phyloP scores from a whole-genome alignment of 2,888 invertebrate species.

The Acanthosepion pharaonis region DNA sequence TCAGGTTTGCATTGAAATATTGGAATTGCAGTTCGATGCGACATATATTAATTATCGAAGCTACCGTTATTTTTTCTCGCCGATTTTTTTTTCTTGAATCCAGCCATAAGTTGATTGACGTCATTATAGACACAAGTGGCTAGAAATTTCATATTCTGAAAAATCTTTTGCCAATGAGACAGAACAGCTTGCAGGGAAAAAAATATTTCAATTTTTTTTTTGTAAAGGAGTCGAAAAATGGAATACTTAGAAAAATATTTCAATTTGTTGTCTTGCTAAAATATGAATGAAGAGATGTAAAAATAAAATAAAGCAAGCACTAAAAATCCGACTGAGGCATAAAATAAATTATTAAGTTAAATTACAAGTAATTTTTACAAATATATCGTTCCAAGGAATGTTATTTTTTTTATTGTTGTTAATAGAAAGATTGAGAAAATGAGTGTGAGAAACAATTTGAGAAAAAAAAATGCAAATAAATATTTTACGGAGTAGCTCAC shows the following conservation, averaged over 20 bases:
- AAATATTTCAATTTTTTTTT: not conserved
- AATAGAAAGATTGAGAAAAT: not conserved
- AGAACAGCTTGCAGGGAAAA: not conserved
- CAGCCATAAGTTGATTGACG: no score
- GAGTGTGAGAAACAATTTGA: not conserved
- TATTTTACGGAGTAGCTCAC: not conserved
- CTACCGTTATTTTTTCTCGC: no score
- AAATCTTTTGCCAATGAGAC: not conserved
- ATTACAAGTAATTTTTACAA: conserved; percentile 10
- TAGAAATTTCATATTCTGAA: not conserved
- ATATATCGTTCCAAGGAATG: not conserved
- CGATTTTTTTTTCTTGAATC: no score
- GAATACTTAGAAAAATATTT: not conserved
- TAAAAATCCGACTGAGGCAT: not conserved
- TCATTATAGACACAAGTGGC: no score
- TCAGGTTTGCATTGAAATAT: no score
- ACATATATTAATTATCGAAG: no score
- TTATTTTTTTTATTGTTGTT: not conserved
- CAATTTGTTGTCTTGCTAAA: not conserved
- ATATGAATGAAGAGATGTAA: not conserved
- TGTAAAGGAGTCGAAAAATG: not conserved
- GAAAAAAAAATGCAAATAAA: not conserved
- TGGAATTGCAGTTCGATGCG: no score
- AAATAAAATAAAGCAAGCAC: not conserved
- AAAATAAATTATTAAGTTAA: not conserved